These are phyloP conservation scores for Bambusicola thoracicus DNA, from an alignment of 2,113 vertebrate genomes.

Conservation along the genomic window DNA sequence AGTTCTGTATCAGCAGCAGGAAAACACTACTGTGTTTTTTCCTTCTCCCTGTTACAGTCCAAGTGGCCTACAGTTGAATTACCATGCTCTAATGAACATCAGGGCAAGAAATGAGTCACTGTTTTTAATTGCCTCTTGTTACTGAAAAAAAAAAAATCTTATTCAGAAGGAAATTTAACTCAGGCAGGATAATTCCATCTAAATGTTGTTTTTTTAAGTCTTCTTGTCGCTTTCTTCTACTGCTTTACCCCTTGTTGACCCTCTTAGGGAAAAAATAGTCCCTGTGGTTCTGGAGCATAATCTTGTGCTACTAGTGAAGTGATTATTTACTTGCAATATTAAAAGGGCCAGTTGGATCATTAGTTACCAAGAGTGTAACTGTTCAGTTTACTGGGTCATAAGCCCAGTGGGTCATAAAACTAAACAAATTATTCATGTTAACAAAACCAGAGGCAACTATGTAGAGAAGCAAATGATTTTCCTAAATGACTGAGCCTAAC, in stretches of 20 bases:
- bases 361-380: not conserved
- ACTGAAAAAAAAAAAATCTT: not conserved
- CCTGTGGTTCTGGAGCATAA: not conserved
- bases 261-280: not conserved
- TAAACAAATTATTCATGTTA: not conserved
- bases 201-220: not conserved
- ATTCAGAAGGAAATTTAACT: not conserved
- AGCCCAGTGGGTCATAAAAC: not conserved
- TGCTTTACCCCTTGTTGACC: not conserved
- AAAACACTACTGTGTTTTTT: not conserved
- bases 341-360: not conserved
- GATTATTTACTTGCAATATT: not conserved
- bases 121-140: not conserved
- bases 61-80: not conserved
- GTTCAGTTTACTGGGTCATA: not conserved
- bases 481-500: not conserved
- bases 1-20: not conserved
- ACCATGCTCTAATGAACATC: not conserved
- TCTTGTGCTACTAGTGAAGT: not conserved
- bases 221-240: not conserved
- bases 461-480: not conserved
- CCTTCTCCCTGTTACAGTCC: not conserved
- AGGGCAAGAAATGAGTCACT: slow-evolving; percentile 22
- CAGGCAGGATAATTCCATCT: not conserved
- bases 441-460: not conserved